Evolutionary conservation across 1,140 invertebrate genomes (phyloP).

Genomic region (Nymphalis io): DNA sequence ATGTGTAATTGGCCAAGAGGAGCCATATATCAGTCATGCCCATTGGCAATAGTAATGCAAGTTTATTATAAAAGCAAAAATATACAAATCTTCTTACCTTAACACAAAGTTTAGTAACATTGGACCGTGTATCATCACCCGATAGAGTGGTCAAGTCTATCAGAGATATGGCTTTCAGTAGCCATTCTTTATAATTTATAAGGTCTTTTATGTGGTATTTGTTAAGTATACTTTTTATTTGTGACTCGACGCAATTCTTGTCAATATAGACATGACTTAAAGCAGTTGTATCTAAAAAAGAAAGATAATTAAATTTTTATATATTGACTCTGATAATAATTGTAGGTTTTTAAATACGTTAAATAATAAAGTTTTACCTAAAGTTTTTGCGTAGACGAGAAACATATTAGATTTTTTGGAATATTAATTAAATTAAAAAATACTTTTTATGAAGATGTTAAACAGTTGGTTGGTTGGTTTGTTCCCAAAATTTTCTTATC

Average conservation of each 20-base stretch:
- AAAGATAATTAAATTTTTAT: background rate
- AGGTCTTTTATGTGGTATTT: slow-evolving; percentile 64
- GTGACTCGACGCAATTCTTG: slow-evolving; percentile 81
- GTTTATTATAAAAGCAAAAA: background rate
- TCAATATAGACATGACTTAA: slow-evolving; percentile 83
- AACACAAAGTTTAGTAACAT: slow-evolving; percentile 89
- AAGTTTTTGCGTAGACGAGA: slow-evolving; percentile 33
- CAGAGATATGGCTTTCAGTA: slow-evolving; percentile 89
- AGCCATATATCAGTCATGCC: no score
- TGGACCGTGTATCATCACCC: slow-evolving; percentile 92
- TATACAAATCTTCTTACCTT: slow-evolving; percentile 82
- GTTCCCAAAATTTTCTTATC: no score
- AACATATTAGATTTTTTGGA: slow-evolving; percentile 31
- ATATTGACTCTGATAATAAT: background rate
- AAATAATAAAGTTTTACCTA: slow-evolving; percentile 34
- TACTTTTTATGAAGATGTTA: no score
- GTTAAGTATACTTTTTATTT: slow-evolving; percentile 72
- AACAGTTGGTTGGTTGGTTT: no score
- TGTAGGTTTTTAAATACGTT: background rate
- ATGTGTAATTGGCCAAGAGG: no score
- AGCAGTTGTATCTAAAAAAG: slow-evolving; percentile 80
- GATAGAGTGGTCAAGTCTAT: slow-evolving; percentile 96
- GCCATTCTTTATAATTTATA: slow-evolving; percentile 86
- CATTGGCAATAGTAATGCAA: no score
- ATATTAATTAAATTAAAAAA: background rate